These are phyloP conservation scores for Chelonia mydas DNA, from an alignment of 2,797 vertebrate genomes.

Conservation along the genomic window DNA sequence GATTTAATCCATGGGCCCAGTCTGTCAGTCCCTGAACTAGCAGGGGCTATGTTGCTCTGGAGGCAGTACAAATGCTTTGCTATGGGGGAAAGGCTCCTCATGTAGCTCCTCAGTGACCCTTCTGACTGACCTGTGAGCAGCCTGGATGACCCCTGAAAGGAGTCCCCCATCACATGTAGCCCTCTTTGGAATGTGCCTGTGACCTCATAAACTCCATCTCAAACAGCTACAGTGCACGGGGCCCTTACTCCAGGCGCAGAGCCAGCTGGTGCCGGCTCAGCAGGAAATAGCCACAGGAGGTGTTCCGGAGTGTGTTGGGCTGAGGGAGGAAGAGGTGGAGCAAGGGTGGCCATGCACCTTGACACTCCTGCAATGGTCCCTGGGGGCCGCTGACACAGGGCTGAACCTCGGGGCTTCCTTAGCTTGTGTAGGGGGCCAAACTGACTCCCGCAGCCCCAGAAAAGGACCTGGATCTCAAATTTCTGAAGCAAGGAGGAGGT, in stretches of 20 bases:
- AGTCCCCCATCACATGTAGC: not conserved
- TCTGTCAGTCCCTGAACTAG: not conserved
- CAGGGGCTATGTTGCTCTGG: not conserved
- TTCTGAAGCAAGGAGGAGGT: not conserved
- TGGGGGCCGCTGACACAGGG: not conserved
- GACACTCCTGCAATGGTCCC: not conserved
- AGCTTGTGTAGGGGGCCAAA: accelerated
- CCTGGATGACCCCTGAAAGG: not conserved
- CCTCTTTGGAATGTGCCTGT: not conserved
- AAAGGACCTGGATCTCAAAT: accelerated
- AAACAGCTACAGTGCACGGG: accelerated
- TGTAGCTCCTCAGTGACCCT: not conserved
- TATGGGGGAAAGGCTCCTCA: not conserved
- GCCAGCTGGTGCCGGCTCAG: not conserved
- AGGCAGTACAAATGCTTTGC: not conserved
- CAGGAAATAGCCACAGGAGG: not conserved
- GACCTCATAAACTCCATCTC: not conserved
- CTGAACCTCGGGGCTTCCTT: not conserved
- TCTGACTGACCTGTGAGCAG: not conserved
- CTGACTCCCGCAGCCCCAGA: not conserved
- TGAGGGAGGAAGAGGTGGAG: not conserved
- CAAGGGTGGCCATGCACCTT: not conserved
- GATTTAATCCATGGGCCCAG: not conserved
- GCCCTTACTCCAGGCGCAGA: not conserved
- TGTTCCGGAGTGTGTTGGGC: not conserved